Evolutionary conservation across 2,113 vertebrate genomes (phyloP), one percentile per base, ranked within the genome.

Genomic region (Gallinago jamesoni): DNA sequence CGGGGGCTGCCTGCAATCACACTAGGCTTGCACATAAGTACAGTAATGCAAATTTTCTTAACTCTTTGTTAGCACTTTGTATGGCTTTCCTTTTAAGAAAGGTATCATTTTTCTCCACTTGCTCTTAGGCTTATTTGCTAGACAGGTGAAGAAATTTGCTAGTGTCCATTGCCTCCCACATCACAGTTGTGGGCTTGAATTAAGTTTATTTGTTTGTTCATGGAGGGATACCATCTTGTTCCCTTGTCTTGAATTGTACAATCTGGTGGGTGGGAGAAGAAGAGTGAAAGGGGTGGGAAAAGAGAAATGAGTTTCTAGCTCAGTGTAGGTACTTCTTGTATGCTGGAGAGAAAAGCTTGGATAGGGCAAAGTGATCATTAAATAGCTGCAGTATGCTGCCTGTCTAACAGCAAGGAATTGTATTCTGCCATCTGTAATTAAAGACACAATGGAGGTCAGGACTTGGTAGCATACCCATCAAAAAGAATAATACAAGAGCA

Each of bases 21-120:
- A 88, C 55, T 96, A 86, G 93, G 78, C 89, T 94, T 96, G 93
- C 90, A 93, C 92, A 83, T 96, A 94, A 97, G 96, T 97, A 98
- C 97, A 98, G 98, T 98, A 97, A 98, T 97, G 97, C 97, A 98
- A 97, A 98, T 98, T 93, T 70, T 31, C 83, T 98, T 98, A 97
- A 98, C 97, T 97, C 96, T 98, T 98, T 98, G 93, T 96, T 83
- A 92, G 43, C 63, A 83, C 30, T 95, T 93, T 77, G 60, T 56
- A 53, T 55, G 69, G 72, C 39, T 86, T 92, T 78, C 82, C 59
- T 85, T 93, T 74, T 59, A 85, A 90, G 69, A 72, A 94, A 73
- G 19, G 21, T 84, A 85, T 81, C 0, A 0, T 39, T 17, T 90
- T 95, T 94, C 69, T 86, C 22, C 43, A 33, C 35, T 90, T 66